Evolutionary conservation across 2,888 invertebrate genomes (phyloP), one percentile per base, ranked within the genome.

Genomic region (Chloroclystis v-ata): DNA sequence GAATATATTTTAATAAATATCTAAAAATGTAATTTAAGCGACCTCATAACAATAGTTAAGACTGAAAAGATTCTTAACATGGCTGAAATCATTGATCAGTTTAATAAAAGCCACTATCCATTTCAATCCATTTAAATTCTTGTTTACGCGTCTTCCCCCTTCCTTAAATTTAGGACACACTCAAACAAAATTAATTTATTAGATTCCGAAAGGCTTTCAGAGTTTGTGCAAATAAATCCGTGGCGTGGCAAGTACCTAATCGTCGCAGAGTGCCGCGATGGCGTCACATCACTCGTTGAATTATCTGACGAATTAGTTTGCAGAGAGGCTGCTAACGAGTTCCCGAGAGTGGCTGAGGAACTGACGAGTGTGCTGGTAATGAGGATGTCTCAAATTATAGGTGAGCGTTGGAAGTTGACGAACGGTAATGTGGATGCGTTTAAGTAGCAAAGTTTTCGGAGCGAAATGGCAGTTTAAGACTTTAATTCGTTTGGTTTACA

Each of bases 241-340:
- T 12, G 37, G 35, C 33, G 43, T 30, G 46, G 28, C 20, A 10
- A 30, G 32, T 37, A 35, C 35, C 45, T 57, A 55, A 49, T 56
- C 52, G 47, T 51, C 64, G 59, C 55, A 42, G 42, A 56, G 47
- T 48, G 39, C 37, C 41, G 47, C 52, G 59, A 54, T 56, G 59
- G 49, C 54, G 60, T 61, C 56, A 59, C 64, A 65, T 67, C 67
- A 59, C 61, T 72, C 70, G 14, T 12, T 13, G 28, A 38, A 38
- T 38, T 28, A 38, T 39, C 54, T 67, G 65, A 65, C 61, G 59
- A 58, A 65, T 69, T 69, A 69, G 51, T 63, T 46, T 59, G 59
- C 56, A 56, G 45, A 60, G 57, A 61, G 55, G 63, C 49, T 58
- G 56, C 53, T 62, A 62, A 61, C 60, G 56, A 65, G 59, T 38